Percentiles rank a stretch among this genome's conserved stretches.
Evolutionary conservation across 2,888 invertebrate genomes (phyloP).

Genomic region (Oxycera nigricornis): DNA sequence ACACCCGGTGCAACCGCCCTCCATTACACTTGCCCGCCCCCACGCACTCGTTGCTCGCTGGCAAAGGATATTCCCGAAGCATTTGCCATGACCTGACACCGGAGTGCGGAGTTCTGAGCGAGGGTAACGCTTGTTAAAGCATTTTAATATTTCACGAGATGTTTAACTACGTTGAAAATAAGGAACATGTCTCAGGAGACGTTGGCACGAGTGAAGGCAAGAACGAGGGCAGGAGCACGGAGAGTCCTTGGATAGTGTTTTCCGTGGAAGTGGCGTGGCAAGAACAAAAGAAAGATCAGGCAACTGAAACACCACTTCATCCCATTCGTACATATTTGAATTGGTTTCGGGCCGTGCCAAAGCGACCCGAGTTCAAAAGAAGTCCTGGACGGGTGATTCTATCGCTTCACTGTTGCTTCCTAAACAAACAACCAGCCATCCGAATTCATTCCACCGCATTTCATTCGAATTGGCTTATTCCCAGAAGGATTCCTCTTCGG

Average conservation of each 20-base stretch:
- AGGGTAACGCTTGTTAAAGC: slow-evolving; percentile 19
- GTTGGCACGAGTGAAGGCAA: neutral
- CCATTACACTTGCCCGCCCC: too few relatives aligned
- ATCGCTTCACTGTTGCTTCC: slow-evolving; percentile 1
- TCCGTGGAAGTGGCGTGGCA: neutral
- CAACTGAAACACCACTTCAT: neutral
- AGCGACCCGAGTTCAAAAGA: neutral
- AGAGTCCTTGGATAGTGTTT: neutral
- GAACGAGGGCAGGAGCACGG: too few relatives aligned
- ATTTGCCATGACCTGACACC: too few relatives aligned
- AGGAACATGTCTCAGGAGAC: neutral
- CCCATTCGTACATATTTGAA: slow-evolving; percentile 18
- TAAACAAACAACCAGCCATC: slow-evolving; percentile 3
- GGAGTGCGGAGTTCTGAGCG: neutral
- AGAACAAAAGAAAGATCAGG: slow-evolving; percentile 15
- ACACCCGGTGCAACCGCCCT: neutral
- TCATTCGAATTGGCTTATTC: slow-evolving; percentile 14
- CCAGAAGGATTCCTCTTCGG: neutral
- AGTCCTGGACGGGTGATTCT: neutral
- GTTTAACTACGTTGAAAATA: neutral
- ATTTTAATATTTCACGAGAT: slow-evolving; percentile 25
- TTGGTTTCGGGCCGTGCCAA: neutral
- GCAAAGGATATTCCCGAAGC: too few relatives aligned
- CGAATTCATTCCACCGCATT: neutral
- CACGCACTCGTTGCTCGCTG: too few relatives aligned